phyloP scores from a whole-genome alignment of 2,113 vertebrate genomes.

The Thalassarche chlororhynchos region DNA sequence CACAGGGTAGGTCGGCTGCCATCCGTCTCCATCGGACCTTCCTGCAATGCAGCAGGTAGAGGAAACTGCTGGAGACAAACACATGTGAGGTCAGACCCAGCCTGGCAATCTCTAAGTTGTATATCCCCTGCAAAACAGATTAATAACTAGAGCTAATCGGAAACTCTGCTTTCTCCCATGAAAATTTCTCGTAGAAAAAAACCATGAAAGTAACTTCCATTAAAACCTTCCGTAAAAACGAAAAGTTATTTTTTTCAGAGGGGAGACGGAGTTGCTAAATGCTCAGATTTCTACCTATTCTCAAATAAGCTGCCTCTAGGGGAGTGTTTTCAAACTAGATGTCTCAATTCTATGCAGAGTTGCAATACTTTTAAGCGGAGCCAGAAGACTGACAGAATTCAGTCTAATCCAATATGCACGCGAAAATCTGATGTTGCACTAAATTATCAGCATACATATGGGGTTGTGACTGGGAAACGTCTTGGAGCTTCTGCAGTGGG shows the following conservation, averaged over 20 bases:
- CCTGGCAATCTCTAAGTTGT: background rate
- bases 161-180: background rate
- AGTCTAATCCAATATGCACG: background rate
- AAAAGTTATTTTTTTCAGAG: background rate
- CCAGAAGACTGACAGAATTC: background rate
- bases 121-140: background rate
- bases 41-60: background rate
- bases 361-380: background rate
- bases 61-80: accelerated
- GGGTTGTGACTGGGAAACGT: background rate
- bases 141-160: background rate
- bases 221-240: background rate
- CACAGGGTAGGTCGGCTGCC: accelerated
- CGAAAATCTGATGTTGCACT: background rate
- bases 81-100: background rate
- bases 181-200: background rate
- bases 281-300: background rate
- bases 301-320: background rate
- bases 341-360: background rate
- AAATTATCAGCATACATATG: background rate
- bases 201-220: background rate
- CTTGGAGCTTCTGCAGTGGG: background rate
- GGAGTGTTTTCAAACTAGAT: background rate
- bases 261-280: background rate
- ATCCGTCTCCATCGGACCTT: accelerated